phyloP scores from a whole-genome alignment of 2,888 invertebrate genomes.

The Chelonus formosanus region DNA sequence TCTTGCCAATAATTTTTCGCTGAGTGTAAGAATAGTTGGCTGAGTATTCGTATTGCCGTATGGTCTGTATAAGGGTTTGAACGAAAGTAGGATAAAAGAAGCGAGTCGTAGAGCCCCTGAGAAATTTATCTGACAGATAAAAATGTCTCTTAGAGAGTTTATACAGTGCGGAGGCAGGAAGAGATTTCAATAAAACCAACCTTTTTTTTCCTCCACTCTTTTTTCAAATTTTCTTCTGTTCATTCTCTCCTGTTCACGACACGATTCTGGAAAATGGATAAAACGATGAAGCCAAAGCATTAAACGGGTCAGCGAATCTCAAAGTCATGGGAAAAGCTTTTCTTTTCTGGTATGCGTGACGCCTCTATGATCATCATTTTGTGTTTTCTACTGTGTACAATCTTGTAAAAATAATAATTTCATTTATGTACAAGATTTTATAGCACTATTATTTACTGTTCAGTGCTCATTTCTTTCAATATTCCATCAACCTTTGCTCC shows the following conservation, averaged over 20 bases:
- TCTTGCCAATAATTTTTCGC: constrained; percentile 60
- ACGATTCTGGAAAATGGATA: constrained; percentile 53
- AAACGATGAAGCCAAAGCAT: constrained; percentile 51
- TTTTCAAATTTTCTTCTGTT: constrained; percentile 2
- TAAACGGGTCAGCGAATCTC: constrained; percentile 57
- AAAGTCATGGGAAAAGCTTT: constrained; percentile 44
- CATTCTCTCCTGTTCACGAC: constrained; percentile 21
- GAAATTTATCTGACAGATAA: constrained; percentile 61
- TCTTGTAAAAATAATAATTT: too few relatives aligned
- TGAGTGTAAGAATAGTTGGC: constrained; percentile 42
- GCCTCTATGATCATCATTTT: too few relatives aligned
- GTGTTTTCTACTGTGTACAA: too few relatives aligned
- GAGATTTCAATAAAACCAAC: constrained; percentile 59
- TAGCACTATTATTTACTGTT: too few relatives aligned
- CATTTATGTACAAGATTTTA: too few relatives aligned
- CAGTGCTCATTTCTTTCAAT: too few relatives aligned
- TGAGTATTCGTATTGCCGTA: constrained; percentile 37
- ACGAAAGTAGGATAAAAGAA: constrained; percentile 22
- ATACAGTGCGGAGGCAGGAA: constrained; percentile 43
- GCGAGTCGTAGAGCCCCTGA: constrained; percentile 40
- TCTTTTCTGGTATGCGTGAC: constrained; percentile 13
- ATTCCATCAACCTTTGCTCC: too few relatives aligned
- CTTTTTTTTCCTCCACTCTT: constrained; percentile 16
- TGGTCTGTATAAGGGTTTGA: constrained; percentile 28
- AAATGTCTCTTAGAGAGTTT: constrained; percentile 59